A percentile compares a stretch with the other conserved stretches of the same genome.
Evolutionary conservation across 1,140 invertebrate genomes (phyloP).

Genomic region (Lepidurus arcticus): DNA sequence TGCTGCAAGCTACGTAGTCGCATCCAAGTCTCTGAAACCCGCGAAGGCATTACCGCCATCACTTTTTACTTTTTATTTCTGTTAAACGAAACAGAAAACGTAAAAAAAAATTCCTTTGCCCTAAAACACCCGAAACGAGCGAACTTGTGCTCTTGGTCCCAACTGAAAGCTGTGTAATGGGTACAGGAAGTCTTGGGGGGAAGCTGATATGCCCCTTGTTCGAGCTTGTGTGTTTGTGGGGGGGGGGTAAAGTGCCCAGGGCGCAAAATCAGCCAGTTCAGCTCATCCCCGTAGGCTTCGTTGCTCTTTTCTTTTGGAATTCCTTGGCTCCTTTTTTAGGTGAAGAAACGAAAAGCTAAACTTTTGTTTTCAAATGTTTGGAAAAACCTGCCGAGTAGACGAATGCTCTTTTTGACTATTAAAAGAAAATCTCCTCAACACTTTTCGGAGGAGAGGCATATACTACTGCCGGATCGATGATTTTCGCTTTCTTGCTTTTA

Average conservation of each 20-base stretch:
- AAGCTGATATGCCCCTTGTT: not conserved
- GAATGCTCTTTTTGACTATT: not conserved
- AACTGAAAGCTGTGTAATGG: conserved; percentile 1
- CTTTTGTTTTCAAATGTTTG: not conserved
- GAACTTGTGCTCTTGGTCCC: not conserved
- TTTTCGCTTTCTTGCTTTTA: not conserved
- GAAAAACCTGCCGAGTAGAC: not conserved
- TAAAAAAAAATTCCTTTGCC: too few species aligned
- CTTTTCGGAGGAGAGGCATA: not conserved
- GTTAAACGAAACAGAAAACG: not conserved
- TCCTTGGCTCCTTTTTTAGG: not conserved
- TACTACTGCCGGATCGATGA: not conserved
- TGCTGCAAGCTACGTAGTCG: not conserved
- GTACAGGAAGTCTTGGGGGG: conserved; percentile 13
- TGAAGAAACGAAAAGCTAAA: not conserved
- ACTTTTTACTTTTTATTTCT: not conserved
- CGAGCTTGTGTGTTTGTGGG: not conserved
- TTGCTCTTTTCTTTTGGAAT: not conserved
- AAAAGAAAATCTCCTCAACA: not conserved
- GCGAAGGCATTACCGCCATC: not conserved
- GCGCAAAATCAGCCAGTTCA: conserved; percentile 15
- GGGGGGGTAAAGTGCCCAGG: not conserved
- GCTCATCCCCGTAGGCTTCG: not conserved
- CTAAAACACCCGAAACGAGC: not conserved
- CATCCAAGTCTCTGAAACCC: not conserved